A percentile compares a stretch with the other conserved stretches of the same genome.
Evolutionary conservation across 1,140 invertebrate genomes (phyloP).

Genomic region (Coptotermes formosanus): DNA sequence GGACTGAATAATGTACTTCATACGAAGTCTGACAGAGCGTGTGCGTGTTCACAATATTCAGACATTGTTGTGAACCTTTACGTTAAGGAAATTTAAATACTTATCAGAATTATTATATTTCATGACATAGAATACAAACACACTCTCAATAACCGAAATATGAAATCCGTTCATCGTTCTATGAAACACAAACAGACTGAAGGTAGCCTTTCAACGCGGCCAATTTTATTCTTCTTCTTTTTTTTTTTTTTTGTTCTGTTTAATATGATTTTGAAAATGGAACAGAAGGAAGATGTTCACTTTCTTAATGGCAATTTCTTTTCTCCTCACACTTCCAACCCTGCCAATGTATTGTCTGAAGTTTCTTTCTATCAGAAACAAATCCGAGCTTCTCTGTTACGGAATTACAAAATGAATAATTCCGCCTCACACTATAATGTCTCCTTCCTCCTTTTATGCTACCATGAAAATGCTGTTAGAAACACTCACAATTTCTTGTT

Average conservation of each 20-base stretch:
- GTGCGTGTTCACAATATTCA: too few relatives aligned
- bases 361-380: not conserved
- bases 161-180: not conserved
- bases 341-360: not conserved
- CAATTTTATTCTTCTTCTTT: not conserved
- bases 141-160: not conserved
- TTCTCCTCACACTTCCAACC: not conserved
- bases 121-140: not conserved
- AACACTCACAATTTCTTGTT: not conserved
- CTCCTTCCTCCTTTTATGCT: not conserved
- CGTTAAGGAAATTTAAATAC: too few relatives aligned
- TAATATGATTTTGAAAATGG: slow-evolving; percentile 5
- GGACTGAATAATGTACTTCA: too few relatives aligned
- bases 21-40: too few relatives aligned
- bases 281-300: not conserved
- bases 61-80: too few relatives aligned
- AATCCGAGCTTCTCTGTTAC: not conserved
- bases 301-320: not conserved
- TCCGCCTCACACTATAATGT: not conserved
- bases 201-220: not conserved
- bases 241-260: too few relatives aligned
- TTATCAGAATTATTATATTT: too few relatives aligned
- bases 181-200: not conserved
- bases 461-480: not conserved
- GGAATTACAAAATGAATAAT: slow-evolving; percentile 7